Conservation (phyloP, 2,888 invertebrate species). For the Steinernema hermaphroditum region DNA sequence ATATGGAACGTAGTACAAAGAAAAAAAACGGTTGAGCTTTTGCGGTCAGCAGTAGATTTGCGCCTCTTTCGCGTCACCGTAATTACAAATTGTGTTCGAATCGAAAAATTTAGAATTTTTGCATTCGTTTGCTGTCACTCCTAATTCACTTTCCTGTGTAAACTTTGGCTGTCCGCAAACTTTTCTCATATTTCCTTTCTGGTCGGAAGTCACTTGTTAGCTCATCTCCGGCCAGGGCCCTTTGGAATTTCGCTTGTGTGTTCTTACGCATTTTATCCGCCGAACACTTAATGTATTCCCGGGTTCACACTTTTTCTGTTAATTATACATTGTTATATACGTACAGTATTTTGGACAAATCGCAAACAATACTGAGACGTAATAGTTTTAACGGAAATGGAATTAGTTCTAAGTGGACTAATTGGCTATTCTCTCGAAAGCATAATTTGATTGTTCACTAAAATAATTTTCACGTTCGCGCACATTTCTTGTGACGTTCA, state of each 20-base stretch:
- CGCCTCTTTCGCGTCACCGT: too few relatives aligned
- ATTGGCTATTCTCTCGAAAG: neutral
- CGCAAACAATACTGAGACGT: neutral
- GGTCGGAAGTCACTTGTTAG: neutral
- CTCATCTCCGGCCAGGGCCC: neutral
- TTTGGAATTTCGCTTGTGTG: neutral
- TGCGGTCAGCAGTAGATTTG: too few relatives aligned
- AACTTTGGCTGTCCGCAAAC: slow-evolving; percentile 20
- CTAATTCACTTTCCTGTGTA: neutral
- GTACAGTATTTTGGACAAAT: neutral
- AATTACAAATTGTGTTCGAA: too few relatives aligned
- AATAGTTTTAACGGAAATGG: neutral
- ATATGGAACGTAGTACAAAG: too few relatives aligned
- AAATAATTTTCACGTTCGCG: slow-evolving; percentile 7
- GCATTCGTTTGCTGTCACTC: neutral
- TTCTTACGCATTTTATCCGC: neutral
- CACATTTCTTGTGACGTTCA: too few relatives aligned
- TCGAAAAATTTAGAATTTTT: neutral
- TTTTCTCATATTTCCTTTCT: neutral
- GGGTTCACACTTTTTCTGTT: neutral
- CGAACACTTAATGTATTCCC: neutral
- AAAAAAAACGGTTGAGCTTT: too few relatives aligned
- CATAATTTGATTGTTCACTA: slow-evolving; percentile 1
- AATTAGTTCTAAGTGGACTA: slow-evolving; percentile 24
- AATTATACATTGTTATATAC: neutral